These are phyloP conservation scores for Acronicta leporina DNA, from an alignment of 2,888 invertebrate genomes.

Conservation along the genomic window DNA sequence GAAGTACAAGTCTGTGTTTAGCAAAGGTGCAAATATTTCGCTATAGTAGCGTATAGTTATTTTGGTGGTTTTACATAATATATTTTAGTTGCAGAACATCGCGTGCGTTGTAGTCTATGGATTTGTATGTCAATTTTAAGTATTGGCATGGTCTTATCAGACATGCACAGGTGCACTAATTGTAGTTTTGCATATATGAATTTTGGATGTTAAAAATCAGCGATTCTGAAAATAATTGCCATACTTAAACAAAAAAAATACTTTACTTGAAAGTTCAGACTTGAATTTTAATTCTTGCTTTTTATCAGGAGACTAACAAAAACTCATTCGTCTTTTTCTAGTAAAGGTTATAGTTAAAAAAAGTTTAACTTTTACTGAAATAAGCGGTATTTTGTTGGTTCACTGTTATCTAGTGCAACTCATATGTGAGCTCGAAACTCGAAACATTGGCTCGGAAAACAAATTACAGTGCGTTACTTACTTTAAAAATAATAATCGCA, in stretches of 20 bases:
- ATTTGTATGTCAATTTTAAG: constrained; percentile 8
- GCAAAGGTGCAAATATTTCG: not conserved
- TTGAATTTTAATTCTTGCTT: too few relatives aligned
- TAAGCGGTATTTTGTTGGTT: too few relatives aligned
- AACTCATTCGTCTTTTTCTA: too few relatives aligned
- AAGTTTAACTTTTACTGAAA: too few relatives aligned
- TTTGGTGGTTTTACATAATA: not conserved
- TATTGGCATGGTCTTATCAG: not conserved
- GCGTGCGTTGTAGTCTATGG: constrained; percentile 12
- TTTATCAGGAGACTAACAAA: too few relatives aligned
- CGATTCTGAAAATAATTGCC: not conserved
- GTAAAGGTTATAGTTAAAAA: too few relatives aligned
- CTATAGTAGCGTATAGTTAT: not conserved
- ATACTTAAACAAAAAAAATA: too few relatives aligned
- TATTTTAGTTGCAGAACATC: not conserved
- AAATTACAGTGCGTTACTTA: too few relatives aligned
- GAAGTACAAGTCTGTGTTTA: not conserved
- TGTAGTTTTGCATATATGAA: constrained; percentile 1
- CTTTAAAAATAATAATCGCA: not conserved
- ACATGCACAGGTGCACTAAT: constrained; percentile 24
- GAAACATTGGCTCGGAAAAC: too few relatives aligned
- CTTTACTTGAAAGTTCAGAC: too few relatives aligned
- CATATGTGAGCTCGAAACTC: too few relatives aligned
- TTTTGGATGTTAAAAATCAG: not conserved
- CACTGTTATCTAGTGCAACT: too few relatives aligned